Evolutionary conservation across 1,140 invertebrate genomes (phyloP), one percentile per base, ranked within the genome.

Genomic region (Lepidotrigona ventralis): DNA sequence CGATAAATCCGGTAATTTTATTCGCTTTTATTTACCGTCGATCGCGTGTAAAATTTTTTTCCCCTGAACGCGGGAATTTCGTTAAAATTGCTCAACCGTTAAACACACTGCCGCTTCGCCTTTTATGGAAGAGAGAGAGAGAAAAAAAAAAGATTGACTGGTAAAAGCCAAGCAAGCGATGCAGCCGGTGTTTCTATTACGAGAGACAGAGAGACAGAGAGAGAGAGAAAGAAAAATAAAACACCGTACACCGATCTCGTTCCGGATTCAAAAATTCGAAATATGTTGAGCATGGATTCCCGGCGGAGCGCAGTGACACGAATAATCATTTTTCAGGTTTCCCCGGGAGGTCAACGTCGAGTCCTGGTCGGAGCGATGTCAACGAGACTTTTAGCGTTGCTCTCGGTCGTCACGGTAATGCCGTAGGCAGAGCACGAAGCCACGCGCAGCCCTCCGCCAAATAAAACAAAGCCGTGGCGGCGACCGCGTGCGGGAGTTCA

Each of bases 401-500:
- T 9, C 46, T 14, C 58, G 51, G 39, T 51, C 53, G 75, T 39
- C 68, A 26, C 33, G 19, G 78, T 60, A 51, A 74, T 84, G 64
- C 83, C 71, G 79, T 81, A 81, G 72, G 72, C 79, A 39, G 15
- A 19, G 66, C 79, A 81, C 71, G 79, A 71, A 85, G 78, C 64
- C 66, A 51, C 77, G 77, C 77, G 77, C 77, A 54, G 60, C 14
- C 33, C 70, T 26, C 54, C 71, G 79, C 56, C 83, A 70, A 76
- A 85, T 85, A 85, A 85, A 85, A 85, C 79, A 85, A 85, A 81
- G 66, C 64, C 53, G 63, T 46, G 71, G 77, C 60, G 84, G 77
- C 66, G 84, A 87, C 85, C 86, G 81, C 86, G 86, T 87, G 86
- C 72, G 71, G 56, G 64, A 87, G 79, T 88, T 87, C 83, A 64